Conservation (phyloP, 2,797 vertebrate genomes). For the Acrossocheilus fasciatus region DNA sequence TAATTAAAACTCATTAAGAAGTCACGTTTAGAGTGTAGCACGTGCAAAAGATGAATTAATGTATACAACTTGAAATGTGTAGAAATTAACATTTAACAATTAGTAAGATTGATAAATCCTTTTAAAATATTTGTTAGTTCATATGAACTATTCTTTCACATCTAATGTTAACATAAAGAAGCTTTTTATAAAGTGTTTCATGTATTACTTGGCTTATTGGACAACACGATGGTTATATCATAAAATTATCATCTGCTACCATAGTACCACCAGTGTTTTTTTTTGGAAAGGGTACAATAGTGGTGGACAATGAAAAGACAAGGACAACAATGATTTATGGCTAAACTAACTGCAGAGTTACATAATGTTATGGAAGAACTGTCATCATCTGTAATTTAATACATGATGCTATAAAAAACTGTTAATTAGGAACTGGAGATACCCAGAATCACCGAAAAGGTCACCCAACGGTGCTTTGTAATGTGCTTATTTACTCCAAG, state of each 20-base stretch:
- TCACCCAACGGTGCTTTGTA: not conserved
- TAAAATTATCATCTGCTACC: not conserved
- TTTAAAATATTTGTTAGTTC: not conserved
- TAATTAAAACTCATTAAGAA: not conserved
- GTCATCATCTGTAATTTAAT: conserved; percentile 16
- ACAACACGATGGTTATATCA: not conserved
- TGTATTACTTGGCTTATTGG: not conserved
- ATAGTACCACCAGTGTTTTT: no score
- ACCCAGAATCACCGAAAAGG: conserved; percentile 14
- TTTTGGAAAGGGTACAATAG: not conserved
- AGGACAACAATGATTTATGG: not conserved
- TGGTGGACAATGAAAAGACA: not conserved
- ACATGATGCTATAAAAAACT: conserved; percentile 23
- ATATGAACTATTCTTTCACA: not conserved
- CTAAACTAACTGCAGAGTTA: not conserved
- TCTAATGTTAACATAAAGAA: not conserved
- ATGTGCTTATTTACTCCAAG: not conserved
- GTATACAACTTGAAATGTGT: not conserved
- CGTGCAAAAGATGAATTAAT: not conserved
- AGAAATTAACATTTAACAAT: not conserved
- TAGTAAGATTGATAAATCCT: not conserved
- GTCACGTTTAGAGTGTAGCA: not conserved
- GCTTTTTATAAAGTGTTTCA: not conserved
- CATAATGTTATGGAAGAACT: not conserved
- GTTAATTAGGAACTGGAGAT: conserved; percentile 1